Base-by-base conservation (phyloP, 2,113 vertebrate genomes). In the Gopherus flavomarginatus region DNA sequence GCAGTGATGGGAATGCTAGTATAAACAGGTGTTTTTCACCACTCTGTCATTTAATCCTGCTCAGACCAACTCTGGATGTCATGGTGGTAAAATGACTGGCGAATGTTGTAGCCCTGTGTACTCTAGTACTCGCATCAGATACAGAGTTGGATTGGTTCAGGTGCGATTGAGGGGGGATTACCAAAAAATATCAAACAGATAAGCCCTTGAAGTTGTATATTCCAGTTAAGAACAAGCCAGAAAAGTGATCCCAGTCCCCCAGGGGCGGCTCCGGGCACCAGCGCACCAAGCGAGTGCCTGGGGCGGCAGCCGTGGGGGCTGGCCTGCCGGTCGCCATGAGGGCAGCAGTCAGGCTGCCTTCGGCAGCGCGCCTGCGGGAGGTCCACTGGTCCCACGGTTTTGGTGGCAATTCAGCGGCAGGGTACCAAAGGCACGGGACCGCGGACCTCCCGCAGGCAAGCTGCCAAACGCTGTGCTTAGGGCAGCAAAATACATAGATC, bases 91-190 rank as follows among this genome's bases (percentile, higher is more conserved):
- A 93, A 4, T 69, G 31, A 19, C 77, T 54, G 26, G 21, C 27
- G 26, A 91, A 84, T 26, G 8, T 31, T 72, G 26, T 6, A 65
- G 52, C 2, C 13, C 22, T 22, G 24, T 1, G 21, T 1, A 5
- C 29, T 17, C 5, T 21, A 50, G 10, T 42, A 16, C 42, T 81
- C 14, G 1, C 21, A 59, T 38, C 54, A 44, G 80, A 44, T 13
- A 13, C 17, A 54, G 17, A 0, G 0, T n/a, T 1, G 56, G 24
- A 35, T 1, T 24, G 52, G 11, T 88, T 56, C 44, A 3, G 44
- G 26, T 6, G 49, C 27, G 47, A 72, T 7, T 6, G 31, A 44
- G 22, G 31, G 79, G 12, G 12, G 54, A 49, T 85, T 72, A 44
- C 38, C 86, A 26, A 56, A 65, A 89, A 84, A 78, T 5, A 3